Percentiles rank a stretch among this genome's conserved stretches.
phyloP scores from a whole-genome alignment of 1,140 invertebrate species.

The Ridgeia piscesae region DNA sequence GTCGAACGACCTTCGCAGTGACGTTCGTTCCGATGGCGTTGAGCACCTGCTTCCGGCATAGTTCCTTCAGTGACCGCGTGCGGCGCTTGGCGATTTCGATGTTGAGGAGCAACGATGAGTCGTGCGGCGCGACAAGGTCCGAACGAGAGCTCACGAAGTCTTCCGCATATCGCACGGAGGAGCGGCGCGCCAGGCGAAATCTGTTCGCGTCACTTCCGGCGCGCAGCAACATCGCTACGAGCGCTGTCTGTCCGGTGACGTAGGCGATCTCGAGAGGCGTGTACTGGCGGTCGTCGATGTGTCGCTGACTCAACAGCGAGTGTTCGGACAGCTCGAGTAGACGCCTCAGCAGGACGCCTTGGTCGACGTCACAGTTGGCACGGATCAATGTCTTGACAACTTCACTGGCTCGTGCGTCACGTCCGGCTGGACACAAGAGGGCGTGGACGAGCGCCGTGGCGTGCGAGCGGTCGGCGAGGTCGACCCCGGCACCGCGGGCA shows the following conservation, averaged over 20 bases:
- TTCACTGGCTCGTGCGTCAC: neutral
- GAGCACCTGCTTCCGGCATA: slow-evolving; percentile 3
- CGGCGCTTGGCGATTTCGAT: neutral
- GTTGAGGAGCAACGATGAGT: neutral
- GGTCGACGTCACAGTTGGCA: slow-evolving; percentile 10
- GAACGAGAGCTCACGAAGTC: neutral
- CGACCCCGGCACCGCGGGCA: slow-evolving; percentile 2
- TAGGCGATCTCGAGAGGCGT: slow-evolving; percentile 24
- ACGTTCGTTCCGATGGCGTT: slow-evolving; percentile 12
- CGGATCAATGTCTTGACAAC: slow-evolving; percentile 23
- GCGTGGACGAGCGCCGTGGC: slow-evolving; percentile 26
- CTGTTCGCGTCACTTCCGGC: slow-evolving; percentile 9
- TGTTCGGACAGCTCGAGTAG: neutral
- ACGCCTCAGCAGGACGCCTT: slow-evolving; percentile 9
- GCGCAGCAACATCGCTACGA: slow-evolving; percentile 22
- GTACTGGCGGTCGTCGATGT: slow-evolving; percentile 25
- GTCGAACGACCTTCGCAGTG: neutral
- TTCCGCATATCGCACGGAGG: neutral
- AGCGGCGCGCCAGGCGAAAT: neutral
- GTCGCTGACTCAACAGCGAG: neutral
- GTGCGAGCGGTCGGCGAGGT: slow-evolving; percentile 19
- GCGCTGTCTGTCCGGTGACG: neutral
- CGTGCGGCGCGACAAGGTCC: neutral
- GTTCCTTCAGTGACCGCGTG: slow-evolving; percentile 6
- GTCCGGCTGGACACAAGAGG: slow-evolving; percentile 10